Evolutionary conservation across 1,140 invertebrate genomes (phyloP), one percentile per base, ranked within the genome.

Genomic region (Papilio polyxenes): DNA sequence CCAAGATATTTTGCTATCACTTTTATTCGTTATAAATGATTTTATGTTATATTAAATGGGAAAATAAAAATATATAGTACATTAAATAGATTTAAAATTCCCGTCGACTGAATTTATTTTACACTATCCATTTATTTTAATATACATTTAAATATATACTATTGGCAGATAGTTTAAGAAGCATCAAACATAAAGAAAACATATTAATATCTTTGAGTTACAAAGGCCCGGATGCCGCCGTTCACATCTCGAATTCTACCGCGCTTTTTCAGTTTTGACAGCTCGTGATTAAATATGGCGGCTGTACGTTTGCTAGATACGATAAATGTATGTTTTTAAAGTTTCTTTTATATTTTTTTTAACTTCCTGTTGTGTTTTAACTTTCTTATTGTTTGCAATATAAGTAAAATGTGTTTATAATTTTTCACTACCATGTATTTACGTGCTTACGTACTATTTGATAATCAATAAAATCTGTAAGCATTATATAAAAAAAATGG

Each of bases 131-230:
- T 75, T 44, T 44, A 75, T 15, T 51, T 75, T 20, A 51, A 0
- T 74, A 15, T n/a, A 75, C 44, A 20, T 75, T 49, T 17, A 44
- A 75, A 49, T 23, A 20, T 79, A 48, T 79, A 48, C 77, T 65
- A 79, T 65, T 65, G 8, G 31, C 4, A 65, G 40, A 79, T 44
- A 37, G 56, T 31, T 79, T 79, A 62, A 62, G 77, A 59, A 79
- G 40, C 56, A 44, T 79, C 77, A 79, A 79, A 79, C 77, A 62
- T 23, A 44, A 79, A 65, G 77, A 40, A 79, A 79, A 79, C 56
- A 44, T 79, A 79, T 79, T 62, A 79, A 79, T 79, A 79, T 79
- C 56, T 62, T 65, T 44, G 77, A 79, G 77, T 49, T 79, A 65
- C 77, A 79, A 79, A 79, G 37, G 59, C 59, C 77, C 77, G 56